Base-by-base conservation (phyloP, 2,888 invertebrate genomes). In the Digitonthophagus gazella region DNA sequence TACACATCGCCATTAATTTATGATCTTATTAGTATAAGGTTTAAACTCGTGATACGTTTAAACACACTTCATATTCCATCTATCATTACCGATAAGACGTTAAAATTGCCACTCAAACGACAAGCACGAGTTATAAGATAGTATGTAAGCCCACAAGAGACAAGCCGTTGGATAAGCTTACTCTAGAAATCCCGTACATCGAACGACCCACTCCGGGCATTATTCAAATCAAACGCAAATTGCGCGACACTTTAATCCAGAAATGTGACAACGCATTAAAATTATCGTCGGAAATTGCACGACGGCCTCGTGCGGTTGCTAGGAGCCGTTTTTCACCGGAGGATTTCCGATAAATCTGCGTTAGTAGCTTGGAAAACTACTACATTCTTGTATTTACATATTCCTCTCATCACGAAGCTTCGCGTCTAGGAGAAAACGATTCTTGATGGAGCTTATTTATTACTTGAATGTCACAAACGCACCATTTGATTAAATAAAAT, bases 151-250 rank as follows among this genome's bases (percentile, higher is more conserved):
- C 3, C 11, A 11, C 11, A 44, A 8, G 11, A 44, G 28, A 44
- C 28, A 3, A 44, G 28, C 28, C 8, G 28, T 44, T n/a, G 3
- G 28, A 44, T 44, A 44, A 44, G 28, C 2, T 44, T 44, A 11
- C 6, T 44, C 28, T 44, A 44, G 28, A 44, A 44, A 44, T 44
- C 28, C 28, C 28, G 28, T 44, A 44, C 28, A 44, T 44, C 28
- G 28, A 44, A 44, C 28, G 28, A 44, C 3, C 8, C 28, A 44
- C 28, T 44, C 28, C 3, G 28, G 28, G 28, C 28, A 61, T 61
- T 61, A 61, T 61, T 61, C 61, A 61, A 61, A 61, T 61, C 18
- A 61, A 61, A 61, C 61, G 61, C 61, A 61, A 61, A 61, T 61
- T 61, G 61, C 16, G 19, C 61, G 61, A 61, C 61, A 61, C 61